These are phyloP conservation scores for Macrobrachium nipponense DNA, from an alignment of 1,140 invertebrate species.

Conservation along the genomic window DNA sequence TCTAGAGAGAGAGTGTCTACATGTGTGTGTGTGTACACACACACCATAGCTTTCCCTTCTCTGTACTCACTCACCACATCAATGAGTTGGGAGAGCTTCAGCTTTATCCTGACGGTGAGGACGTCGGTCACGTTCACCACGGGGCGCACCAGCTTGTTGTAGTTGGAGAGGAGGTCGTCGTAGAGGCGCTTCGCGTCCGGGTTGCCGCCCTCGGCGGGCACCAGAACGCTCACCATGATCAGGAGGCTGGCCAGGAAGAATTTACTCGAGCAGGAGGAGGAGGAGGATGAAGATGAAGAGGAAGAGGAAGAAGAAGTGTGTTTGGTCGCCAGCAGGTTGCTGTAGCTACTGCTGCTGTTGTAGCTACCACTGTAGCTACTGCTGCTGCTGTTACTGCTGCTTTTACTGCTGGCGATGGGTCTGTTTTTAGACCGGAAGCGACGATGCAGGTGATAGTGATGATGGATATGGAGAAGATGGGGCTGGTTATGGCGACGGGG, in stretches of 20 bases:
- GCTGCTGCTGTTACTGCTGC: constrained; percentile 4
- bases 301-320: background rate
- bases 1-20: too few species aligned
- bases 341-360: constrained; percentile 1
- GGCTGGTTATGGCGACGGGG: background rate
- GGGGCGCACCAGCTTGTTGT: constrained; percentile 46
- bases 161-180: constrained; percentile 41
- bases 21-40: too few species aligned
- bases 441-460: too few species aligned
- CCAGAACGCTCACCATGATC: constrained; percentile 17
- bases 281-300: background rate
- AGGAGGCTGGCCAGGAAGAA: constrained; percentile 26
- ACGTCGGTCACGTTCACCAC: constrained; percentile 47
- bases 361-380: background rate
- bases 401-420: background rate
- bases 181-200: constrained; percentile 48
- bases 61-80: constrained; percentile 18
- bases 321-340: background rate
- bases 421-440: too few species aligned
- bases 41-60: too few species aligned
- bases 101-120: constrained; percentile 48
- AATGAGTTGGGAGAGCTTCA: constrained; percentile 46
- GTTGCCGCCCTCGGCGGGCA: constrained; percentile 35
- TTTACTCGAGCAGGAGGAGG: constrained; percentile 22
- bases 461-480: background rate